Conservation (phyloP, 2,797 vertebrate species). For the Lindbergichthys nudifrons region DNA sequence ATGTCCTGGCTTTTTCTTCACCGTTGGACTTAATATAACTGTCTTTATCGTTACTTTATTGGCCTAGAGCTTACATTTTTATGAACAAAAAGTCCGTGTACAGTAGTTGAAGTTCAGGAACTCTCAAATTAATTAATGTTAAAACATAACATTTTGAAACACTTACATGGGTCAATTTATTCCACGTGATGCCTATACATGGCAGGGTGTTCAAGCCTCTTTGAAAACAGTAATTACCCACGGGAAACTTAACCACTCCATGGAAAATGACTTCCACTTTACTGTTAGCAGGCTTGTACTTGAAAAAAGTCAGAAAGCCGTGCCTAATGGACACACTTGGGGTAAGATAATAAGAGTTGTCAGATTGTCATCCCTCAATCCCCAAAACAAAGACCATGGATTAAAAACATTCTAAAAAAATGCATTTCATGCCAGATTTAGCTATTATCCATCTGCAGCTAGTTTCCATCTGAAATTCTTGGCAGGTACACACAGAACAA, state of each 20-base stretch:
- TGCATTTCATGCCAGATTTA: no score
- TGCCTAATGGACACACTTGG: no score
- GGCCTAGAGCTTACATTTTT: background rate
- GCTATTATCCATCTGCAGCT: no score
- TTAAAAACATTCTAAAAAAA: no score
- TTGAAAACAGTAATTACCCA: conserved; percentile 3
- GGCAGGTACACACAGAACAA: no score
- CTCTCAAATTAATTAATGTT: background rate
- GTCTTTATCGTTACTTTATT: background rate
- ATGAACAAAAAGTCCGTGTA: conserved; percentile 1
- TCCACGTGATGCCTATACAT: background rate
- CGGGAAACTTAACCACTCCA: background rate
- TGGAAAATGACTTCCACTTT: background rate
- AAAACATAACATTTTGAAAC: conserved; percentile 1
- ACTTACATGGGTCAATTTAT: background rate
- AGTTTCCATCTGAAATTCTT: no score
- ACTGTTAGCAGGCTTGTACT: no score
- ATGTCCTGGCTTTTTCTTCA: background rate
- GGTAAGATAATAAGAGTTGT: no score
- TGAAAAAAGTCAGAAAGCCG: no score
- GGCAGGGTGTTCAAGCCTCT: background rate
- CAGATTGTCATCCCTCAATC: no score
- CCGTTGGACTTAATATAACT: no score
- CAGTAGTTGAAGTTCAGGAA: background rate
- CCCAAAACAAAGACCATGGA: no score